Base-by-base conservation (phyloP, 2,113 vertebrate genomes). In the Trochalopteron elliotii region DNA sequence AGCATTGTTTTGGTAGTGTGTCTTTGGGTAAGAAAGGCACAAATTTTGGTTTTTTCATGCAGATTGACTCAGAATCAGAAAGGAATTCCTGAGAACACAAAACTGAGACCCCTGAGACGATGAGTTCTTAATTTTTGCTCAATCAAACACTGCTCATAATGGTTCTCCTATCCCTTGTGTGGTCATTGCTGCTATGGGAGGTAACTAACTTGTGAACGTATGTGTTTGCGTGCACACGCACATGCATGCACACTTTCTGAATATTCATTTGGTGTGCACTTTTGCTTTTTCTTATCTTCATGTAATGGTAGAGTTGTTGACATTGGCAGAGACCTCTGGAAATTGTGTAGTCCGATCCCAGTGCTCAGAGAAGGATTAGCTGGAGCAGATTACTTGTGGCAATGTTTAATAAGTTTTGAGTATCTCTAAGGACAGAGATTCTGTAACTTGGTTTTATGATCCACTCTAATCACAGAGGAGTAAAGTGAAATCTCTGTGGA, bases 161-260 rank as follows among this genome's bases (percentile, higher is more conserved):
- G 21, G 45, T 93, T 84, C 31, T 90, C 10, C 10, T 24, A 24
- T 81, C 14, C 14, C 8, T 52, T 52, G 10, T 52, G 21, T 8
- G 20, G n/a, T 64, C 4, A 0, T 64, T 70, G 52, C 39, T 79
- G 1, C 33, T 65, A 37, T 76, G 55, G 28, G 37, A 35, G 31
- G 15, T 68, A 33, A 23, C 42, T 81, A 23, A 33, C 2, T 4
- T 68, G 22, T 42, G 8, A 72, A 25, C 56, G 22, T 24, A 31
- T 45, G 21, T 2, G 14, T 2, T 12, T 2, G 13, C 1, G 5
- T 39, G 37, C 1, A 17, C 28, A 10, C 6, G 15, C 12, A 20
- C 12, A 23, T 19, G 15, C 10, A 10, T 4, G 12, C 19, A 12
- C 9, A 11, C 8, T 33, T 18, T 71, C 30, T 71, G 17, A 10